phyloP scores from a whole-genome alignment of 2,113 vertebrate genomes.

The Dipodomys merriami region DNA sequence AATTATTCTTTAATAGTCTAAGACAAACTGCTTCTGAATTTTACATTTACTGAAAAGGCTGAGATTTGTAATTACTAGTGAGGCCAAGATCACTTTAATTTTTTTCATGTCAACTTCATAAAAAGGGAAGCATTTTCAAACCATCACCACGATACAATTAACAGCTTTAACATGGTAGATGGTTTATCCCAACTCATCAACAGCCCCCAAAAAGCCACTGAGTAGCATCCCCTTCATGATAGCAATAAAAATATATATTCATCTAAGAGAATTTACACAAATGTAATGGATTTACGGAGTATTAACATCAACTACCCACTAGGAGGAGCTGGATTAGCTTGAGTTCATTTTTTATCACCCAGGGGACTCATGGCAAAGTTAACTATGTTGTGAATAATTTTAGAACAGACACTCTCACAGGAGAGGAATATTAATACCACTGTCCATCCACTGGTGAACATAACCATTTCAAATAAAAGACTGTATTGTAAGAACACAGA shows the following conservation, averaged over 20 bases:
- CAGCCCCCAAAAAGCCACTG: constrained; percentile 12
- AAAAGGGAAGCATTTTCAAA: constrained; percentile 24
- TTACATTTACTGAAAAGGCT: not conserved
- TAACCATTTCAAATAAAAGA: constrained; percentile 7
- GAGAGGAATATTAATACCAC: not conserved
- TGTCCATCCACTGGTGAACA: not conserved
- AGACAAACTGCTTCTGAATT: constrained; percentile 42
- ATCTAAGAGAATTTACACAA: not conserved
- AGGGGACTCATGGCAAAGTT: not conserved
- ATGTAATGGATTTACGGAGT: not conserved
- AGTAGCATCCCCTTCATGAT: not conserved
- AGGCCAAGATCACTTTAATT: constrained; percentile 43
- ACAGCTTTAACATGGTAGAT: not conserved
- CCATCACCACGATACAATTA: not conserved
- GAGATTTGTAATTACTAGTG: not conserved
- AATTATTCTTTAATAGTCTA: not conserved
- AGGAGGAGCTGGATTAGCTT: constrained; percentile 70
- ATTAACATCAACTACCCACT: constrained; percentile 55
- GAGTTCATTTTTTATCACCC: not conserved
- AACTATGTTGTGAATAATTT: not conserved
- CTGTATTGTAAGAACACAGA: not conserved
- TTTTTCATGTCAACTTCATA: not conserved
- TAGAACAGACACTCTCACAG: constrained; percentile 8
- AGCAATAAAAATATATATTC: constrained; percentile 27
- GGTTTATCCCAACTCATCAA: not conserved